These are phyloP conservation scores for Falco biarmicus DNA, from an alignment of 2,797 vertebrate species.

Conservation along the genomic window DNA sequence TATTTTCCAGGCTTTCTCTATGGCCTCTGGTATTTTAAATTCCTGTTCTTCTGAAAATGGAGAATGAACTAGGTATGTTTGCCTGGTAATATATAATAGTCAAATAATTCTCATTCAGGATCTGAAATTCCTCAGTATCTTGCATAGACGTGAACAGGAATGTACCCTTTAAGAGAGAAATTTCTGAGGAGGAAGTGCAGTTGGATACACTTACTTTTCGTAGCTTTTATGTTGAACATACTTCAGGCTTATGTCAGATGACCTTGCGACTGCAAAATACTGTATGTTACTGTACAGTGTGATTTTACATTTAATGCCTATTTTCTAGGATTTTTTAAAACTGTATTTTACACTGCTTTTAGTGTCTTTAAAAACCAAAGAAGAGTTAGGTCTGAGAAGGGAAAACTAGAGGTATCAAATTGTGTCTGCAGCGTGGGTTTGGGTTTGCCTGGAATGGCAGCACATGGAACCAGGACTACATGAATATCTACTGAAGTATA, in stretches of 20 bases:
- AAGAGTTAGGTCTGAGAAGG: background rate
- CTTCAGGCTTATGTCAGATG: background rate
- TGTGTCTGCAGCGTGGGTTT: conserved; percentile 19
- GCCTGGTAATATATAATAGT: background rate
- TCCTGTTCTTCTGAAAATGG: background rate
- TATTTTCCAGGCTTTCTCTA: background rate
- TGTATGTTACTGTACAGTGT: background rate
- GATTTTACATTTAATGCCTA: background rate
- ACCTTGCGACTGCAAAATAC: background rate
- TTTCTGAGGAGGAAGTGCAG: background rate
- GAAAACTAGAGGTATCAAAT: background rate
- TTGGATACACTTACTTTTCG: background rate
- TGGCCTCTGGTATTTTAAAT: background rate
- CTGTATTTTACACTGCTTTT: background rate
- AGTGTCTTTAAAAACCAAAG: background rate
- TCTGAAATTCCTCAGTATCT: background rate
- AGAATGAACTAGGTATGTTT: background rate
- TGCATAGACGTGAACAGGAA: background rate
- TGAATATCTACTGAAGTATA: conserved; percentile 74
- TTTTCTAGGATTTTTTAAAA: background rate
- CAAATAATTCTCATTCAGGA: background rate
- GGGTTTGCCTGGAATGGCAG: conserved; percentile 63
- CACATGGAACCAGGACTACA: conserved; percentile 68
- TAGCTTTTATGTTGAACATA: background rate
- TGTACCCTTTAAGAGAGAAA: background rate